Percentiles rank a stretch among this genome's conserved stretches.
phyloP scores from a whole-genome alignment of 23 tunicate species.

The Trididemnum clinides region DNA sequence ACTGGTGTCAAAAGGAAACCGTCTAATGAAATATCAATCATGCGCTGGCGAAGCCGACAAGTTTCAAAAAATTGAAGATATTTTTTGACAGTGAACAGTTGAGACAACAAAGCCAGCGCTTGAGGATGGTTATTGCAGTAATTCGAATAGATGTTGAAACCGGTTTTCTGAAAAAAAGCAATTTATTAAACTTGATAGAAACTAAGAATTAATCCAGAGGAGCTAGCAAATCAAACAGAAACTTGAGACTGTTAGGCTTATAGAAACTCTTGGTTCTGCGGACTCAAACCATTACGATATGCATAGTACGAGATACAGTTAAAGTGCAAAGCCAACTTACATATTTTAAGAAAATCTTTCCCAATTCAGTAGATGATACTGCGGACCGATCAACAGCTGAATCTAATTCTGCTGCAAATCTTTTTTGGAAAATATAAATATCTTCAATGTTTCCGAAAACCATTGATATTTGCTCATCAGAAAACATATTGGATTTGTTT shows the following conservation, averaged over 20 bases:
- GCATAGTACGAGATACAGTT: too few species aligned
- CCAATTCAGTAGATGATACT: constrained; percentile 44
- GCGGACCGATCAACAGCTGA: constrained; percentile 30
- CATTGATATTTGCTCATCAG: constrained; percentile 53
- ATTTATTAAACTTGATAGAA: neutral
- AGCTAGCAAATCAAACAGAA: too few species aligned
- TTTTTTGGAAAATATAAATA: constrained; percentile 68
- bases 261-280: too few species aligned
- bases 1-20: constrained; percentile 93
- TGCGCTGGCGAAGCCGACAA: constrained; percentile 78
- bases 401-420: constrained; percentile 63
- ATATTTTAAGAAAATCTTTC: constrained; percentile 64
- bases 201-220: too few species aligned
- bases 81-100: constrained; percentile 55
- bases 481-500: constrained; percentile 67
- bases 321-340: constrained; percentile 55
- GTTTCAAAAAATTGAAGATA: constrained; percentile 89
- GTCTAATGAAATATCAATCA: constrained; percentile 95
- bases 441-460: constrained; percentile 91
- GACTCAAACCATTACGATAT: too few species aligned
- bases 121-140: constrained; percentile 96
- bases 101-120: constrained; percentile 53
- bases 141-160: constrained; percentile 79
- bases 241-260: too few species aligned
- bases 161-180: constrained; percentile 50